These are phyloP conservation scores for Hippocampus kuda DNA, from an alignment of 2,797 vertebrate genomes.

Conservation along the genomic window DNA sequence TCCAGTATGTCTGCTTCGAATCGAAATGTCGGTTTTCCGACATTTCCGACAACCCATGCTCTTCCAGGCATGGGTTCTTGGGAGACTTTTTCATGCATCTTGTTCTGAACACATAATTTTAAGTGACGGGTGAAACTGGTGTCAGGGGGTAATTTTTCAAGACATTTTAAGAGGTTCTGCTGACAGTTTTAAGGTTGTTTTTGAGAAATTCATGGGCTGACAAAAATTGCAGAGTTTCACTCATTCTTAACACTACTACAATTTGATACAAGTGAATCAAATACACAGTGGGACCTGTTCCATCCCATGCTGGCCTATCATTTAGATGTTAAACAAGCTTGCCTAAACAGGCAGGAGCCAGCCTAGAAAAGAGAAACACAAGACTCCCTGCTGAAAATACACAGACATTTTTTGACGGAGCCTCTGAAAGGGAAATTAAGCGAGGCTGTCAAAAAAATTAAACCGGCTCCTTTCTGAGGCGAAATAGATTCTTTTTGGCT, in stretches of 20 bases:
- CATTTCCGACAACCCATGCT: too few species aligned
- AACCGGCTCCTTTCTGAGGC: constrained; percentile 54
- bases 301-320: constrained; percentile 42
- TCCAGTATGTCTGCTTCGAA: too few species aligned
- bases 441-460: constrained; percentile 56
- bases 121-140: not conserved
- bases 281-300: constrained; percentile 45
- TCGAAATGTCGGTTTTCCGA: too few species aligned
- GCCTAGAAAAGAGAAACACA: constrained; percentile 35
- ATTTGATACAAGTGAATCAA: constrained; percentile 37
- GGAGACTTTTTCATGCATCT: not conserved
- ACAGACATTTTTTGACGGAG: constrained; percentile 56
- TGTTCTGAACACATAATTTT: not conserved
- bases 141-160: not conserved
- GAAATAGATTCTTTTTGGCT: constrained; percentile 42
- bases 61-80: too few species aligned
- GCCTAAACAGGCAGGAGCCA: constrained; percentile 53
- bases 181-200: not conserved
- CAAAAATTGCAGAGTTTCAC: not conserved
- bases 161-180: not conserved
- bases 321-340: constrained; percentile 57
- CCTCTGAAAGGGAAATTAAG: constrained; percentile 59
- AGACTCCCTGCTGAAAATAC: constrained; percentile 41
- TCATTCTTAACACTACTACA: not conserved
- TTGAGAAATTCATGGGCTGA: not conserved